Evolutionary conservation across 2,113 vertebrate genomes (phyloP).

Genomic region (Paracanthobrama guichenoti): DNA sequence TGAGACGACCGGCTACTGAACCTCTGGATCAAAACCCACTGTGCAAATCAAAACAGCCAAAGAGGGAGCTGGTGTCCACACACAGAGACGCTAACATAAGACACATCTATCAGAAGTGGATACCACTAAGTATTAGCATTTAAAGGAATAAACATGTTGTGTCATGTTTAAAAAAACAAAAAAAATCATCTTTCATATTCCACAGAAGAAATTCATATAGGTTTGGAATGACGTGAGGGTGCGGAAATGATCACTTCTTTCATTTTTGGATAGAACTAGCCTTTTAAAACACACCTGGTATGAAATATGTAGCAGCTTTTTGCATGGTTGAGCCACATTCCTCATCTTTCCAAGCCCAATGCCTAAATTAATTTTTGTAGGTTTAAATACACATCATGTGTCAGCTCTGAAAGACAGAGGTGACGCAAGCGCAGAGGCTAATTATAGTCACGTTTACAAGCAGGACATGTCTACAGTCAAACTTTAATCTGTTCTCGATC

Average conservation of each 20-base stretch:
- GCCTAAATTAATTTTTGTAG: no score
- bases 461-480: background rate
- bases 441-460: background rate
- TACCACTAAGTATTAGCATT: constrained; percentile 33
- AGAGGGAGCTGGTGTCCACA: constrained; percentile 24
- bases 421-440: background rate
- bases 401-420: background rate
- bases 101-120: background rate
- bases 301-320: no score
- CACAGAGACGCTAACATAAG: constrained; percentile 35
- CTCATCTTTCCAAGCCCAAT: no score
- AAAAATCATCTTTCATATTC: background rate
- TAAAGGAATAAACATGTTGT: background rate
- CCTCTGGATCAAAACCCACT: constrained; percentile 49
- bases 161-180: background rate
- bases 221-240: background rate
- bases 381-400: background rate
- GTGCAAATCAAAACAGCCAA: constrained; percentile 41
- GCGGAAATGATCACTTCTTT: background rate
- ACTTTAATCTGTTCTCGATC: background rate
- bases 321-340: no score
- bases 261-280: no score
- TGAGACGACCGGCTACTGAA: constrained; percentile 44
- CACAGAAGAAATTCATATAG: background rate
- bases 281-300: no score